Evolutionary conservation across 2,797 vertebrate species (phyloP), one percentile per base, ranked within the genome.

Genomic region (Clarias fuscus): DNA sequence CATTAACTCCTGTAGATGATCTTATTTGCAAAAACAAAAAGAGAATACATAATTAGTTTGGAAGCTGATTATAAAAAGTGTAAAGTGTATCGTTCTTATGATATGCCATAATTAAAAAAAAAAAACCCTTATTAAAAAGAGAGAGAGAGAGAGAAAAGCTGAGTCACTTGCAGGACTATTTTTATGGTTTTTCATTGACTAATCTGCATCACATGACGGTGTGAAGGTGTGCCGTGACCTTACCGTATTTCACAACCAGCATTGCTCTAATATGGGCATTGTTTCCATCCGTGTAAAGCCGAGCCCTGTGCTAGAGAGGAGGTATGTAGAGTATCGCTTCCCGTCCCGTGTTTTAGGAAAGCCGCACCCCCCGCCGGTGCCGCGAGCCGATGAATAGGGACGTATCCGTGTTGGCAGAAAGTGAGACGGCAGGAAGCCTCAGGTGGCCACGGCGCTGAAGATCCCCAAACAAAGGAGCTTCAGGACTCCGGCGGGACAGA

Each of bases 341-440:
- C 82, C 22, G 30, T 83, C 18, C 82, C 22, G 30, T 61, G 68
- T 84, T 61, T 62, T 53, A 84, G 79, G 79, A 82, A 67, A 6
- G 17, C 40, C 53, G 2, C 81, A 56, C 56, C 56, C 53, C 62
- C 70, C 53, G 59, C 5, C 33, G 37, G 61, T 14, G 13, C 58
- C 24, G 53, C 18, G 61, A 82, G 43, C 27, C 24, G 82, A 61
- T 87, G 81, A 90, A 90, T 85, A 82, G 37, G 24, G 37, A 43
- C 17, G 43, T 67, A 82, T 67, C 71, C 67, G 76, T 59, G 53
- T 82, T 82, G 79, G 79, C 79, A 84, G 82, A 89, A 90, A 86
- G 53, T 75, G 86, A 82, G 84, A 88, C 87, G 71, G 48, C n/a
- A 40, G 68, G 83, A 76, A 84, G n/a, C 72, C 73, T 84, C 68